Base-by-base conservation (phyloP, 2,888 invertebrate genomes). In the Lamproptera curius region DNA sequence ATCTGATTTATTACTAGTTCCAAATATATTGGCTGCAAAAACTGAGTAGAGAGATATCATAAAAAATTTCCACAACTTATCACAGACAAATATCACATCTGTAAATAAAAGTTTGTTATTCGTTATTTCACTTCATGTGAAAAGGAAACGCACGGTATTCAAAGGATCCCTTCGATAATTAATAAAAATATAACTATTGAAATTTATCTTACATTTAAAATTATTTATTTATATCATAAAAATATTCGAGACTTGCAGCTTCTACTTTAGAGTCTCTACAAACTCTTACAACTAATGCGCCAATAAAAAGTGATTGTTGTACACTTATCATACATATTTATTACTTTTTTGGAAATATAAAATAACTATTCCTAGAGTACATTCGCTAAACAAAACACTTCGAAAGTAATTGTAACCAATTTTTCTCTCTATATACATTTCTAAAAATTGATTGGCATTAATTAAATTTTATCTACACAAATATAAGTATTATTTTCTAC, bases 21-120 rank as follows among this genome's bases (percentile, higher is more conserved):
- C n/a, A n/a, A n/a, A n/a, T n/a, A n/a, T n/a, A 31, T 2, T 28
- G 28, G 28, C 28, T 28, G 23, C 4, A 28, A 28, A 28, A 28
- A 2, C 9, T 28, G 9, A 28, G 28, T 31, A n/a, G n/a, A n/a
- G n/a, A n/a, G n/a, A n/a, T n/a, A n/a, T n/a, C n/a, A n/a, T n/a
- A n/a, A 20, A 31, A 16, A 46, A 35, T 43, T 26, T 43, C 28
- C 15, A 59, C 54, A 70, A 69, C 65, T 68, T 79, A 80, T 80
- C 79, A 80, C 79, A 80, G 77, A 69, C 59, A 59, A 65, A 62
- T 76, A 79, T 76, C 76, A 79, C 79, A 65, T 63, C 70, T 72
- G 72, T 60, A 70, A 68, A 70, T 45, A 54, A 64, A 62, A 53
- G 16, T 52, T 34, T 45, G 4, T n/a, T n/a, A n/a, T 14, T 31